A percentile compares a stretch with the other conserved stretches of the same genome.
These are phyloP conservation scores for Epinephelus cyanopodus DNA, from an alignment of 2,113 vertebrate species.

Conservation along the genomic window DNA sequence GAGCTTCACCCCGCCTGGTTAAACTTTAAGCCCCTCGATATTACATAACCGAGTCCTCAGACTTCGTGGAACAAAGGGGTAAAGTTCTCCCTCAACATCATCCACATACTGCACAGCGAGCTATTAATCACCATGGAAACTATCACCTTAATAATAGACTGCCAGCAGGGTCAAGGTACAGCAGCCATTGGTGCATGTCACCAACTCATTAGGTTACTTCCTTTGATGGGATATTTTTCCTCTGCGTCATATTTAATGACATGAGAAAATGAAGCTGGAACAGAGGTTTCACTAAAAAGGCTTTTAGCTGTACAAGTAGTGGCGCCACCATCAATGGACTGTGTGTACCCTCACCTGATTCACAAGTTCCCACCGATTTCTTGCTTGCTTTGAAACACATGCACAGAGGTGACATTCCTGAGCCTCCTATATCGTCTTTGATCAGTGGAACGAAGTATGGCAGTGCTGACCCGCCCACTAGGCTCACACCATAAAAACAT, in stretches of 20 bases:
- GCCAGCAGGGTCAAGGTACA: slow-evolving; percentile 62
- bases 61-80: slow-evolving; percentile 44
- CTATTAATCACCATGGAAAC: slow-evolving; percentile 71
- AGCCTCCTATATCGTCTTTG: slow-evolving; percentile 58
- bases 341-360: not conserved
- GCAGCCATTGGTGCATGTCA: slow-evolving; percentile 42
- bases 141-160: slow-evolving; percentile 48
- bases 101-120: slow-evolving; percentile 13
- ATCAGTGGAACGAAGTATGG: slow-evolving; percentile 51
- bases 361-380: not conserved
- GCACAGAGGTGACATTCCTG: slow-evolving; percentile 61
- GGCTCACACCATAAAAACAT: slow-evolving; percentile 69
- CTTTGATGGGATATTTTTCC: slow-evolving; percentile 21
- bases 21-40: slow-evolving; percentile 49
- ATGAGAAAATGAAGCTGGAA: slow-evolving; percentile 1
- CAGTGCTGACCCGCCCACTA: slow-evolving; percentile 48
- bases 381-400: not conserved
- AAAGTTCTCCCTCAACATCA: slow-evolving; percentile 57
- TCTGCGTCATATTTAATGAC: slow-evolving; percentile 28
- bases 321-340: not conserved
- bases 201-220: slow-evolving; percentile 16
- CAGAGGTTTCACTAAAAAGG: not conserved
- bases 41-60: slow-evolving; percentile 45
- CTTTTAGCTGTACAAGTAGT: not conserved
- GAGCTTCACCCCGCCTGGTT: slow-evolving; percentile 17